These are phyloP conservation scores for Engraulis encrasicolus DNA, from an alignment of 2,113 vertebrate species.

Conservation along the genomic window DNA sequence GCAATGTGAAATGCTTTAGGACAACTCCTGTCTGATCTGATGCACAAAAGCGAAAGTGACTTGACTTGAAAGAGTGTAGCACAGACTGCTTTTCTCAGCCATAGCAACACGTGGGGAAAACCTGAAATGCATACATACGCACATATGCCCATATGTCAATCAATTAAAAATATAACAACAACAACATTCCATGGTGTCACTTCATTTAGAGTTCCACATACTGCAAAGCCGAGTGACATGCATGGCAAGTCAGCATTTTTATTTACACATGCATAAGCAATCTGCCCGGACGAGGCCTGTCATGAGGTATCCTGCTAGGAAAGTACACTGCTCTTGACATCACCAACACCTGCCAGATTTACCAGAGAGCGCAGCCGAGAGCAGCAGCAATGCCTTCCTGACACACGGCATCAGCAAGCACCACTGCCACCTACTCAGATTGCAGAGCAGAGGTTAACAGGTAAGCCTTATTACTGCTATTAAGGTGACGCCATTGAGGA, in stretches of 20 bases:
- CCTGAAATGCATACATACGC: no score
- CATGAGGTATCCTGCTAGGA: background rate
- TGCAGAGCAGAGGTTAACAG: background rate
- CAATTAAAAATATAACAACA: no score
- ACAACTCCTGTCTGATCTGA: no score
- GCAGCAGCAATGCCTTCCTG: background rate
- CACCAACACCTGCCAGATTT: background rate
- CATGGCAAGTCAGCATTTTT: background rate
- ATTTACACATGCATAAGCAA: slow-evolving; percentile 6
- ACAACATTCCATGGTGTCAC: background rate
- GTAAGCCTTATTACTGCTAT: background rate
- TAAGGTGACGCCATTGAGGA: background rate
- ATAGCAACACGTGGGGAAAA: no score
- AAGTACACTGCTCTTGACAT: slow-evolving; percentile 1
- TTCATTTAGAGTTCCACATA: background rate
- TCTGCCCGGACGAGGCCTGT: background rate
- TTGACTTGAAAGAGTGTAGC: no score
- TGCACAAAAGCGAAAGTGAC: no score
- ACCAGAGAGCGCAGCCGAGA: background rate
- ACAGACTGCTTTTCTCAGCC: no score
- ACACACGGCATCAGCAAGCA: background rate
- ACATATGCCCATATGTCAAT: no score
- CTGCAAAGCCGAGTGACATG: background rate
- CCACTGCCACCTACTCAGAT: background rate
- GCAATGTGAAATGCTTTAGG: no score